Base-by-base conservation (phyloP, 2,113 vertebrate species). In the Leiothrix lutea region DNA sequence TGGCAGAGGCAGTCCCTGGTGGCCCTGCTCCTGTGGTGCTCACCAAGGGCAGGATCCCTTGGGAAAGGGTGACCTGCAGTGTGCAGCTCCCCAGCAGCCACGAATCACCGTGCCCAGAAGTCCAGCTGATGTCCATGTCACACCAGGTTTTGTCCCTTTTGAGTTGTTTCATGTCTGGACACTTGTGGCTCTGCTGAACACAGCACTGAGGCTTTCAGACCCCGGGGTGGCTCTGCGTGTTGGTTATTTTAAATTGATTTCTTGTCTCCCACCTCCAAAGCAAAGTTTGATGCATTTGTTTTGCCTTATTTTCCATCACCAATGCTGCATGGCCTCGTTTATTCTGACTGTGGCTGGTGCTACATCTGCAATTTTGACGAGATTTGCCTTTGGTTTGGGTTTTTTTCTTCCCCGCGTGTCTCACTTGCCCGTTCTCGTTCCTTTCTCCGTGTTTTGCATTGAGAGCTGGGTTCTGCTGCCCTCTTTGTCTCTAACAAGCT, bases 301-400 rank as follows among this genome's bases (percentile, higher is more conserved):
- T 94, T 90, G 60, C 87, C 29, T 86, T 78, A 9, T 70, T 92
- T 93, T 80, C 84, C 62, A 33, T 87, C 54, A 19, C 56, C 88
- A 80, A 4, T 77, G 87, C 92, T 96, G 93, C 97, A 97, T 97
- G 97, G 92, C 96, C 48, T 87, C 36, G 5, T 89, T 95, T 91
- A 54, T 86, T 92, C 83, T 80, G 66, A 57, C 94, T 62, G 79
- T 81, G 75, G 89, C 86, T 91, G 88, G 40, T 94, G 85, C 75
- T 96, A n/a, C 71, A 5, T 83, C 88, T 95, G 94, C 6, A 14
- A 42, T 92, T 88, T 69, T 71, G 85, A 93, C 84, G 77, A 86
- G 28, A 86, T 21, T 85, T 80, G 73, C 61, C 77, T 91, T 94
- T 58, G 62, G 12, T 90, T 88, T 38, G 20, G 8, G 45, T 94